phyloP scores from a whole-genome alignment of 2,888 invertebrate species.

The Alcis repandata region DNA sequence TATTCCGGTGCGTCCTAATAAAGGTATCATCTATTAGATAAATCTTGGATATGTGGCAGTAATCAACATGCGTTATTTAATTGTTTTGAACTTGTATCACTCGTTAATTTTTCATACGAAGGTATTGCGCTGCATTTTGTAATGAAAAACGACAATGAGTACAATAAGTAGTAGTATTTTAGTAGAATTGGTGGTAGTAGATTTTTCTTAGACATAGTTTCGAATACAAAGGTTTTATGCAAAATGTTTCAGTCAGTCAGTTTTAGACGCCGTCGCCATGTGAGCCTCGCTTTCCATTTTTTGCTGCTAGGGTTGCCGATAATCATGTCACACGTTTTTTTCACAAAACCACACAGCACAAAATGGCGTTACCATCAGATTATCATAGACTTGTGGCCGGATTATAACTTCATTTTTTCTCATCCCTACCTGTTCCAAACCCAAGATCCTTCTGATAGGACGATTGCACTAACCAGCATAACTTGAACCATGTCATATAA shows the following conservation, averaged over 20 bases:
- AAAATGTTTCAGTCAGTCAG: too few species aligned
- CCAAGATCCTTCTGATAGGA: slow-evolving; percentile 73
- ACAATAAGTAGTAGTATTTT: too few species aligned
- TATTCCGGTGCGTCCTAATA: too few species aligned
- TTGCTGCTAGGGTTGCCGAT: slow-evolving; percentile 75
- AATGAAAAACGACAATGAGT: too few species aligned
- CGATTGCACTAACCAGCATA: slow-evolving; percentile 62
- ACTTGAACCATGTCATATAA: not conserved
- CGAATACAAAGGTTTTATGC: too few species aligned
- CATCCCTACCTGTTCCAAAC: slow-evolving; percentile 79
- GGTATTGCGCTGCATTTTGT: too few species aligned
- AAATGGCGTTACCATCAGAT: slow-evolving; percentile 86
- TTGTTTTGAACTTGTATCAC: too few species aligned
- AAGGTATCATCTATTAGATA: too few species aligned
- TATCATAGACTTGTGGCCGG: slow-evolving; percentile 82
- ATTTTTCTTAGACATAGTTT: not conserved
- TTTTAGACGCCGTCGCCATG: slow-evolving; percentile 48
- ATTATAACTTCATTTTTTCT: slow-evolving; percentile 84
- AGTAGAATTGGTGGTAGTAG: not conserved
- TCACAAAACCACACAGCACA: slow-evolving; percentile 84
- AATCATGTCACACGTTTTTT: slow-evolving; percentile 86
- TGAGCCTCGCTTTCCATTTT: slow-evolving; percentile 66
- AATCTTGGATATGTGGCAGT: too few species aligned
- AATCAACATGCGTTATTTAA: too few species aligned
- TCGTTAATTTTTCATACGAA: too few species aligned